phyloP scores from a whole-genome alignment of 2,888 invertebrate species.

The Callyntrura sp. region DNA sequence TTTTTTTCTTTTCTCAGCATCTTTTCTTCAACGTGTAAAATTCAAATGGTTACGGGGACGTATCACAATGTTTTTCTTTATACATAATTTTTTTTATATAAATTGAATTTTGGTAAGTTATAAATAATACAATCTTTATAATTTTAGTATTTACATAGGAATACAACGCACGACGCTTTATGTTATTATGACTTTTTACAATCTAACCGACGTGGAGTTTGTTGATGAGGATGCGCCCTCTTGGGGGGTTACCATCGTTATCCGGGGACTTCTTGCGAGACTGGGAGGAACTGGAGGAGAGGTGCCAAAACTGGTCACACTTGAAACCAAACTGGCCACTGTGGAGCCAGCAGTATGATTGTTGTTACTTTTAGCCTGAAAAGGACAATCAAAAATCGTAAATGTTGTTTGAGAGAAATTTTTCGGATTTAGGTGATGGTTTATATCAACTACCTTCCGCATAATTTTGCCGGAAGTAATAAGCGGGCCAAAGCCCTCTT shows the following conservation, averaged over 20 bases:
- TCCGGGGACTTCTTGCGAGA: conserved; percentile 81
- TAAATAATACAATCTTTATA: no score
- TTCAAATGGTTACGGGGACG: conserved; percentile 33
- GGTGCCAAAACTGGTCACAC: conserved; percentile 82
- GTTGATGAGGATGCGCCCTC: conserved; percentile 74
- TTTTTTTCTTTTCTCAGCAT: not conserved
- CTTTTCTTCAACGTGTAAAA: conserved; percentile 26
- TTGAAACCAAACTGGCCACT: conserved; percentile 83
- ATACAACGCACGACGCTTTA: not conserved
- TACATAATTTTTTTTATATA: not conserved
- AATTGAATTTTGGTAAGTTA: not conserved
- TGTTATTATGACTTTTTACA: conserved; percentile 58
- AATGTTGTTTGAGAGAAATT: not conserved
- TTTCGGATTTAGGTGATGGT: not conserved
- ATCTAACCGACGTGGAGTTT: conserved; percentile 79
- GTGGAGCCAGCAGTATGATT: conserved; percentile 82
- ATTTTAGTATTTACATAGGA: not conserved
- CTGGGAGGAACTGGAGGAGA: conserved; percentile 79
- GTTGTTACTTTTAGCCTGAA: conserved; percentile 83
- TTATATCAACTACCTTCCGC: conserved; percentile 86
- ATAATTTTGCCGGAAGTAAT: conserved; percentile 99
- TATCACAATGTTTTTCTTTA: conserved; percentile 59
- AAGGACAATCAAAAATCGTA: no score
- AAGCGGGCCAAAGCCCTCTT: conserved; percentile 98
- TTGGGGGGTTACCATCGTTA: conserved; percentile 83